Evolutionary conservation across 2,888 invertebrate genomes (phyloP), one percentile per base, ranked within the genome.

Genomic region (Callinectes sapidus): DNA sequence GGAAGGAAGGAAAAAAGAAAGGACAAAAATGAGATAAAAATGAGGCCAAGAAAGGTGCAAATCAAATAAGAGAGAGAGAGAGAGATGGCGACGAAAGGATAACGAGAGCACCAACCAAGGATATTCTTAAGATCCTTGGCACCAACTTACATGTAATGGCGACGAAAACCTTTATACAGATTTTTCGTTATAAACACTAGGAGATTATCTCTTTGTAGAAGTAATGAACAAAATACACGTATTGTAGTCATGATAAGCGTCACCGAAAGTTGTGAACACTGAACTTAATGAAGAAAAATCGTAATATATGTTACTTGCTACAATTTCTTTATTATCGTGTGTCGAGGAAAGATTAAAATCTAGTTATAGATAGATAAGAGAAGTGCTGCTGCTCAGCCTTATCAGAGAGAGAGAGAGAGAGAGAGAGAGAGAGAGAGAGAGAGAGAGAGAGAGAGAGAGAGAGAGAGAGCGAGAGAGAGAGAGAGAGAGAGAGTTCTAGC

Each of bases 341-440:
- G 61, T 71, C 6, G 28, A 28, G 71, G 71, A 71, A 71, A 28
- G n/a, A 28, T 71, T 28, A 71, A n/a, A 28, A 71, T 28, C 23
- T 23, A 3, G 61, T 61, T 23, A 61, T 5, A 23, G 1, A 23
- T 16, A 61, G 18, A 61, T 61, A 16, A 61, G 61, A 61, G 16
- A 16, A 61, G 23, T 1, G 18, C 61, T 23, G 3, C 23, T 16
- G 23, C 61, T 18, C 18, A 61, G 23, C 61, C 10, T 61, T 23
- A 61, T 23, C 61, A 23, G 16, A 23, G 61, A 61, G 61, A 61
- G 61, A 61, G 61, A 61, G 61, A 61, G 61, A 61, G 61, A 61
- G 61, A 61, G 61, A 61, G 61, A 61, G 61, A 61, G 61, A 61
- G 61, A 61, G 61, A 61, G 61, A 61, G 61, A 61, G 61, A 61